Evolutionary conservation across 1,140 invertebrate species (phyloP), one percentile per base, ranked within the genome.

Genomic region (Drosophila simulans): DNA sequence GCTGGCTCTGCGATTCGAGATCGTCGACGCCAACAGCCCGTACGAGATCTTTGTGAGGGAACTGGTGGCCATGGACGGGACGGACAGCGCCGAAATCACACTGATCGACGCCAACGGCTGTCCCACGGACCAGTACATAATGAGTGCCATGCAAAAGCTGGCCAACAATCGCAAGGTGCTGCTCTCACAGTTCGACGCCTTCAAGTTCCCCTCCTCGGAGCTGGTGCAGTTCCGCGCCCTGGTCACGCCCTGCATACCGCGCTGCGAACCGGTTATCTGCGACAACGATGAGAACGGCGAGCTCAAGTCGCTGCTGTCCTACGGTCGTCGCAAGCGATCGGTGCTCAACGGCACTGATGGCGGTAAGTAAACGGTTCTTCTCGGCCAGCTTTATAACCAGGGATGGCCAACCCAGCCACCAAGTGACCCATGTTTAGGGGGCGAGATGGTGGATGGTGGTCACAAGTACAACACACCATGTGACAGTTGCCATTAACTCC

Each of bases 11-110:
- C 95, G 96, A 82, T 98, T 98, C 92, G 97, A 98, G 93, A 98
- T 98, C 77, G 94, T 97, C 77, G 97, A 98, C 93, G 95, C 95
- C 53, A 96, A 97, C 93, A 97, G 96, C 86, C 97, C 97, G 7
- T 98, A 97, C 94, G 97, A 98, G 93, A 98, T 98, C 70, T 98
- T 98, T 92, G 97, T 98, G 4, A 94, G 97, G 64, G 97, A 98
- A 93, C 94, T 98, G 74, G 97, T 98, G 39, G 97, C 97, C 45
- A 97, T 98, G 96, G 97, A 98, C 89, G 97, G 97, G 20, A 96
- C 97, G 22, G 97, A 98, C 92, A 97, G 96, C 54, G 97, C 96
- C 91, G 97, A 98, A 94, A 98, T 98, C 77, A 95, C 97, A 46
- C 94, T 98, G 22, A 97, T 98, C 92, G 97, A 98, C 92, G 96